These are phyloP conservation scores for Bombus turneri DNA, from an alignment of 1,140 invertebrate genomes.

Conservation along the genomic window DNA sequence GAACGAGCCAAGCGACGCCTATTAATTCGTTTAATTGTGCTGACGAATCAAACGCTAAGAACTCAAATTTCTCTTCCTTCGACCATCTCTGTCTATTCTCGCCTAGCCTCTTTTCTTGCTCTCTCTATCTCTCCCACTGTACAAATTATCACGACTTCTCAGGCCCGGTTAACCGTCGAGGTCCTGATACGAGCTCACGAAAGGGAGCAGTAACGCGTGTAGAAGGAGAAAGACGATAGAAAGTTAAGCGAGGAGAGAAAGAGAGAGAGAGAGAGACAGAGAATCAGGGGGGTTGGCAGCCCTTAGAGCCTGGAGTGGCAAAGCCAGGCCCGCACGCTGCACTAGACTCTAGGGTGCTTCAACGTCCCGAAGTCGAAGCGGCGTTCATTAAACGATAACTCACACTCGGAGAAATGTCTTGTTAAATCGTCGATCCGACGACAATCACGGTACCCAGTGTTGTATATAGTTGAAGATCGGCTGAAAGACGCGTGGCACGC, in stretches of 20 bases:
- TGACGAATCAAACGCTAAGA: conserved; percentile 77
- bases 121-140: conserved; percentile 45
- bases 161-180: conserved; percentile 56
- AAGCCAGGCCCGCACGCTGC: conserved; percentile 69
- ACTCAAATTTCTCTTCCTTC: conserved; percentile 59
- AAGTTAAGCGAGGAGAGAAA: background rate
- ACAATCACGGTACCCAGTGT: conserved; percentile 55
- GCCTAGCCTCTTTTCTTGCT: conserved; percentile 9
- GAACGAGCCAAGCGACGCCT: conserved; percentile 65
- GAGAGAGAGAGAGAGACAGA: background rate
- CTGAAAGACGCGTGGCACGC: conserved; percentile 35
- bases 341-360: conserved; percentile 76
- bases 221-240: background rate
- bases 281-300: conserved; percentile 67
- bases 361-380: conserved; percentile 71
- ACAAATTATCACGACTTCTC: conserved; percentile 77
- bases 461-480: conserved; percentile 34
- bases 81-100: conserved; percentile 11
- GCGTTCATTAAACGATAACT: conserved; percentile 80
- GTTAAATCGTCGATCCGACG: conserved; percentile 68
- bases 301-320: conserved; percentile 72
- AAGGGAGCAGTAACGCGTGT: conserved; percentile 5
- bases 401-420: conserved; percentile 69
- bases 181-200: conserved; percentile 19
- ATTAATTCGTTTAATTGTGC: conserved; percentile 81